A percentile compares a stretch with the other conserved stretches of the same genome.
phyloP scores from a whole-genome alignment of 2,113 vertebrate species.

The Gymnobelideus leadbeateri region DNA sequence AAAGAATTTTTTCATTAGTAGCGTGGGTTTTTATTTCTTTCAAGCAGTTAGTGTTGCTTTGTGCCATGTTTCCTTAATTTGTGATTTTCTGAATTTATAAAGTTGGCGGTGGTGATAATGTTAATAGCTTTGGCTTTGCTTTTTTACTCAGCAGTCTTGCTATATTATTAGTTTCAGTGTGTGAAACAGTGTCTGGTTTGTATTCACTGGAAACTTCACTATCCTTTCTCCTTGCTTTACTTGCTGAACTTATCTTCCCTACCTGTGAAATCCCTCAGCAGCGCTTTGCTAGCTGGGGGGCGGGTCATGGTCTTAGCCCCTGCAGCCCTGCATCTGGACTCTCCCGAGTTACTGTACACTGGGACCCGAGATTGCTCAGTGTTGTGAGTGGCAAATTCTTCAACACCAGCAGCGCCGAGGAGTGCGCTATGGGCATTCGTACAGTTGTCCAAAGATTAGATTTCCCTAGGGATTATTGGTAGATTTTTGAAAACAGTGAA shows the following conservation, averaged over 20 bases:
- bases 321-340: slow-evolving; percentile 50
- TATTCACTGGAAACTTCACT: slow-evolving; percentile 67
- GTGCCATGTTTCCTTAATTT: slow-evolving; percentile 43
- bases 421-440: slow-evolving; percentile 70
- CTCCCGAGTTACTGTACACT: slow-evolving; percentile 64
- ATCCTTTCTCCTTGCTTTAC: slow-evolving; percentile 69
- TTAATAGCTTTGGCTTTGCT: slow-evolving; percentile 65
- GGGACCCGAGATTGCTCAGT: slow-evolving; percentile 66
- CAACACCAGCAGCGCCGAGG: slow-evolving; percentile 80
- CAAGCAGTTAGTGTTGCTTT: slow-evolving; percentile 29
- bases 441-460: slow-evolving; percentile 68
- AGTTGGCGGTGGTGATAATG: slow-evolving; percentile 36
- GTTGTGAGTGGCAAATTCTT: slow-evolving; percentile 72
- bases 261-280: slow-evolving; percentile 74
- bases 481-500: slow-evolving; percentile 52
- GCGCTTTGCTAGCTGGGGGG: slow-evolving; percentile 70
- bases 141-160: slow-evolving; percentile 33
- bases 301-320: neutral
- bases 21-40: slow-evolving; percentile 43
- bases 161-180: slow-evolving; percentile 51
- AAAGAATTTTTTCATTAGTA: neutral
- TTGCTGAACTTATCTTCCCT: slow-evolving; percentile 72
- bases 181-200: slow-evolving; percentile 53
- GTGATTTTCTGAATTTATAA: slow-evolving; percentile 48
- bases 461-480: slow-evolving; percentile 45